These are phyloP conservation scores for Phataginus tricuspis DNA, from an alignment of 2,797 vertebrate genomes.

Conservation along the genomic window DNA sequence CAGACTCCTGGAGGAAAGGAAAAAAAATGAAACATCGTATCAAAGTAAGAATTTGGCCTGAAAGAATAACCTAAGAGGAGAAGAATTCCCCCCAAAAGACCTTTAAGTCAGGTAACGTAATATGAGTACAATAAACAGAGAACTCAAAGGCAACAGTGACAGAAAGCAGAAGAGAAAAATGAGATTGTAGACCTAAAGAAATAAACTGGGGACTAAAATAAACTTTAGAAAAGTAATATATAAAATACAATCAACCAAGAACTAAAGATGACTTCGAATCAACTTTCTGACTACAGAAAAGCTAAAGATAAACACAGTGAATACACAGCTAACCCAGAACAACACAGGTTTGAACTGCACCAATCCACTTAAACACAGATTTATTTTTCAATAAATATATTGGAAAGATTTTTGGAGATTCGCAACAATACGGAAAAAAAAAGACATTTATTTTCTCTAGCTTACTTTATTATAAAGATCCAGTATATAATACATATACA, in stretches of 20 bases:
- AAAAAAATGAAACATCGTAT: neutral
- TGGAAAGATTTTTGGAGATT: no score
- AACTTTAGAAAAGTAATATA: neutral
- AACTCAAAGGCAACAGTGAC: neutral
- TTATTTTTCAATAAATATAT: no score
- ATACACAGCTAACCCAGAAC: no score
- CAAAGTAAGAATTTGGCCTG: neutral
- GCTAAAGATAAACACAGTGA: neutral
- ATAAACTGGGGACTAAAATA: neutral
- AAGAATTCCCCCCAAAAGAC: neutral
- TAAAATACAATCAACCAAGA: neutral
- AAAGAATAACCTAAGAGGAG: neutral
- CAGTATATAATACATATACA: no score
- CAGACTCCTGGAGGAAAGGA: neutral
- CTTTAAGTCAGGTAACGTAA: neutral
- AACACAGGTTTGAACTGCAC: no score
- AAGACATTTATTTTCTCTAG: no score
- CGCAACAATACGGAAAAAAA: no score
- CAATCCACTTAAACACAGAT: no score
- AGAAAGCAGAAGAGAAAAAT: neutral
- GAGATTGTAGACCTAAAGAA: neutral
- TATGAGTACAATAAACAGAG: neutral
- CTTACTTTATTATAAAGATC: no score
- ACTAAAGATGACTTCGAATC: neutral
- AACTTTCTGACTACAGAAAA: neutral